Base-by-base conservation (phyloP, 2,797 vertebrate species). In the Eidolon dupreanum region DNA sequence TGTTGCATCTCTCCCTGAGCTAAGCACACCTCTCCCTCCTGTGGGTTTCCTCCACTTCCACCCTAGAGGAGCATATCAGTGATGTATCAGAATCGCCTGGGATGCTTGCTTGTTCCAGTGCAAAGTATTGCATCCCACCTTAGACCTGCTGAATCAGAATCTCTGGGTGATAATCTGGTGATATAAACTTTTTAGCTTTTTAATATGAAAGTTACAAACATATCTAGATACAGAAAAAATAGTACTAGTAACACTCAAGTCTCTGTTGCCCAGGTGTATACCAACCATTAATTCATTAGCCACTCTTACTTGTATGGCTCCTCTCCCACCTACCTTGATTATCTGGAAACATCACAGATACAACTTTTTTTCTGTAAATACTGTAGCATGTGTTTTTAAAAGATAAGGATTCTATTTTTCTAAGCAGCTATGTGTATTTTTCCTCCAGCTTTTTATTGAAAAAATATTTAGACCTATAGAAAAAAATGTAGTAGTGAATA, bases 381-480 rank as follows among this genome's bases (percentile, higher is more conserved):
- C 15, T 78, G 15, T 15, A 49, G 49, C 15, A 49, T 49, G 15
- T 49, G 17, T 49, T 93, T 88, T 33, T 53, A 63, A 33, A 71
- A 77, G 65, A 38, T 24, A 49, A 82, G 26, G 26, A 19, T 63
- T 93, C 53, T 79, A 0, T 78, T 38, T 38, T 55, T 66, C 53
- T 61, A 38, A 88, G 61, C 9, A n/a, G 59, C 31, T 61, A 0
- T 49, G 43, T 86, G 17, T 36, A n/a, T 75, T 87, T 90, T 68
- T 4, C 71, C 31, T n/a, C 12, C 10, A 82, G 49, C 17, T 65
- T 89, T 71, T 78, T 49, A 28, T 51, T 87, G 53, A 61, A 59
- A 4, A 81, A 59, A 20, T 75, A 59, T 91, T 75, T 38, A 81
- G 57, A 79, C 9, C 36, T 68, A 90, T 57, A 74, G 86, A 51